phyloP scores from a whole-genome alignment of 2,888 invertebrate species.

The Ecliptopera silaceata region DNA sequence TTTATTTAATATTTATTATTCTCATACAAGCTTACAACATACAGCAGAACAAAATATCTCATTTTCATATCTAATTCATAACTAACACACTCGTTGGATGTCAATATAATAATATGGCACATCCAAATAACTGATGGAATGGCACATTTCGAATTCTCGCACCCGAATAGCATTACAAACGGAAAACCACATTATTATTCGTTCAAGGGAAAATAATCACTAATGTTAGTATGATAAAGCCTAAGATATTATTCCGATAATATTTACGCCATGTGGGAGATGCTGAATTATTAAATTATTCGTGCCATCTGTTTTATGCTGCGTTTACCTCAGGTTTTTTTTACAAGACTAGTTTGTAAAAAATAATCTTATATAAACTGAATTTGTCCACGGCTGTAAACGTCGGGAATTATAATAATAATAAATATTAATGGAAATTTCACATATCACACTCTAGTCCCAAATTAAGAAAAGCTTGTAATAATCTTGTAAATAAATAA shows the following conservation, averaged over 20 bases:
- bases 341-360: not conserved
- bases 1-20: too few relatives aligned
- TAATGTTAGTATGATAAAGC: slow-evolving; percentile 46
- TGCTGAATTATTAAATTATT: slow-evolving; percentile 69
- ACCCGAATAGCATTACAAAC: slow-evolving; percentile 5
- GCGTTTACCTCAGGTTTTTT: slow-evolving; percentile 40
- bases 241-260: slow-evolving; percentile 46
- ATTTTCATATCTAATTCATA: not conserved
- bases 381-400: too few relatives aligned
- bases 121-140: slow-evolving; percentile 11
- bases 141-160: slow-evolving; percentile 12
- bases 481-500: not conserved
- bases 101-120: slow-evolving; percentile 1
- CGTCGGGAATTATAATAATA: too few relatives aligned
- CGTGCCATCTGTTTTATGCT: slow-evolving; percentile 52
- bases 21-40: too few relatives aligned
- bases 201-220: slow-evolving; percentile 49
- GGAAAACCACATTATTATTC: slow-evolving; percentile 20
- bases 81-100: not conserved
- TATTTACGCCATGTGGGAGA: slow-evolving; percentile 45
- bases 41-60: too few relatives aligned
- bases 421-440: too few relatives aligned
- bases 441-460: too few relatives aligned
- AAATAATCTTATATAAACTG: too few relatives aligned
- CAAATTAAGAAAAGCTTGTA: too few relatives aligned